Evolutionary conservation across 2,113 vertebrate species (phyloP), one percentile per base, ranked within the genome.

Genomic region (Agelaius tricolor): DNA sequence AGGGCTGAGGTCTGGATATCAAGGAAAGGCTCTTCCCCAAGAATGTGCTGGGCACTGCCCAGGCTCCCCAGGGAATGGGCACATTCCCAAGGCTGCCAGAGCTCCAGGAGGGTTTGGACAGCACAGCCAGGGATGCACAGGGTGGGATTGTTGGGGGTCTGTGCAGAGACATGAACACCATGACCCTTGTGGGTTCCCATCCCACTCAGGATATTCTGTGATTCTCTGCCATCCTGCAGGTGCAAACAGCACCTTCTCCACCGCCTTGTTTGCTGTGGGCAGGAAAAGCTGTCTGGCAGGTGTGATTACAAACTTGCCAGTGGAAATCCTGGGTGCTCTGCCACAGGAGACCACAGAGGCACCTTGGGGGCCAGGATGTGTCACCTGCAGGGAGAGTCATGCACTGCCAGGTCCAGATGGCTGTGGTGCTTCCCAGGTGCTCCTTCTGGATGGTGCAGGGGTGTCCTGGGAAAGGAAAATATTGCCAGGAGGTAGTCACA

Each of bases 51-150:
- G 9, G 35, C 35, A 35, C 37, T 86, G 72, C 1, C 2, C 26
- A 68, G 31, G 54, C 46, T 77, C 7, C 46, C 37, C 47, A 78
- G 46, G 65, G 41, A 33, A 62, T 49, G 49, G 30, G 1, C 49
- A 49, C 14, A 0, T 0, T 0, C 9, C 24, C 3, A 0, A 27
- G 26, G 35, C 75, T 80, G 31, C 14, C 76, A 66, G 43, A 80
- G 21, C 26, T 73, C 43, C 31, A 58, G 37, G 37, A 66, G 14
- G 0, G 1, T 28, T 80, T 66, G 59, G 68, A 27, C 31, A 73
- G 0, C 0, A 0, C 58, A 23, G 1, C 2, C 43, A 35, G 43
- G 31, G 37, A n/a, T 41, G 41, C 41, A 41, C 41, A 41, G 41
- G 31, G 22, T 31, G 77, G 19, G 33, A 5, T n/a, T 74, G 22